A percentile compares a stretch with the other conserved stretches of the same genome.
These are phyloP conservation scores for Zootoca vivipara DNA, from an alignment of 2,113 vertebrate species.

Conservation along the genomic window DNA sequence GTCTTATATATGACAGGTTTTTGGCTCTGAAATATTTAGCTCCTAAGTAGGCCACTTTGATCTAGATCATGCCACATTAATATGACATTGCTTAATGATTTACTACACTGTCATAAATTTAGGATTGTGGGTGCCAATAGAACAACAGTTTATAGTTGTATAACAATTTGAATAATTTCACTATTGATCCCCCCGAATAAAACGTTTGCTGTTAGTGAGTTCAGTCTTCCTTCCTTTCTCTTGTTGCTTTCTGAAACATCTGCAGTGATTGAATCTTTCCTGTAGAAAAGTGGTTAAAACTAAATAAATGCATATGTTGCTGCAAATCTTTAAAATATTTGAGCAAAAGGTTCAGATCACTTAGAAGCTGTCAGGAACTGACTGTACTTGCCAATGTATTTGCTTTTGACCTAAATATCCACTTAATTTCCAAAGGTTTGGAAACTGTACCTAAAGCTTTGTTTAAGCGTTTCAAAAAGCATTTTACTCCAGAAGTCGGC, in stretches of 20 bases:
- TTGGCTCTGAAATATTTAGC: constrained; percentile 34
- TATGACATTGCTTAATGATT: constrained; percentile 34
- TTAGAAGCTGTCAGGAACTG: background rate
- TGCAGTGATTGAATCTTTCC: background rate
- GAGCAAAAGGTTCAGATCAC: background rate
- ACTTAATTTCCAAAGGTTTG: background rate
- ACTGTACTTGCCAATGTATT: background rate
- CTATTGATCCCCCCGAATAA: background rate
- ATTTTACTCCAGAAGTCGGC: background rate
- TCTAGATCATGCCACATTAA: constrained; percentile 20
- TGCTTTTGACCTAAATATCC: background rate
- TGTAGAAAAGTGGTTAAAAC: background rate
- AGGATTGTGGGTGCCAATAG: background rate
- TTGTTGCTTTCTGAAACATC: background rate
- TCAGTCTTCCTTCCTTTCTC: background rate
- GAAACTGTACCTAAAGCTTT: background rate
- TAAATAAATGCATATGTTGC: background rate
- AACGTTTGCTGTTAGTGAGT: background rate
- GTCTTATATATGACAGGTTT: constrained; percentile 14
- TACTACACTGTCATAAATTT: background rate
- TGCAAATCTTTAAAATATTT: background rate
- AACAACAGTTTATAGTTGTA: background rate
- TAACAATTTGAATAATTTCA: background rate
- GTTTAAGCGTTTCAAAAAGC: background rate
- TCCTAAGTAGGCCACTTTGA: constrained; percentile 27